Percentiles rank a stretch among this genome's conserved stretches.
Conservation (phyloP, 2,113 vertebrate species). For the Tychaedon coryphoeus region DNA sequence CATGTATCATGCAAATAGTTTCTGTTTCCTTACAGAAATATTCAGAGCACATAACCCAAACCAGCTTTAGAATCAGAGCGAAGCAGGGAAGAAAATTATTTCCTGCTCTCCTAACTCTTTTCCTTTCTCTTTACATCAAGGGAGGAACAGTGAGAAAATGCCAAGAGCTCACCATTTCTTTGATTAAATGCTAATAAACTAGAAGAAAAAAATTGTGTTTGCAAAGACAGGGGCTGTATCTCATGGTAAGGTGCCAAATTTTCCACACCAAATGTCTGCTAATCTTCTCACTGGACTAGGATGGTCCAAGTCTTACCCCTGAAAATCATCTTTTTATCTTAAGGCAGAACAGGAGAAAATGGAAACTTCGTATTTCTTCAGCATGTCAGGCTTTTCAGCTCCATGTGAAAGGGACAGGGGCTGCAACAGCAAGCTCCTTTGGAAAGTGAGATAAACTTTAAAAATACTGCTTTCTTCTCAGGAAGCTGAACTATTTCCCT, state of each 20-base stretch:
- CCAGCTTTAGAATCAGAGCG: constrained; percentile 36
- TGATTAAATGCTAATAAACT: background rate
- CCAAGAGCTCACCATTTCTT: background rate
- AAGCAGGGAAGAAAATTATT: constrained; percentile 45
- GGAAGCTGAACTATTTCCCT: constrained; percentile 28
- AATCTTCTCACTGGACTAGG: background rate
- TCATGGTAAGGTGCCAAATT: background rate
- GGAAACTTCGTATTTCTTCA: background rate
- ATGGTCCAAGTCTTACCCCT: background rate
- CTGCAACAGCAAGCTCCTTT: constrained; percentile 18
- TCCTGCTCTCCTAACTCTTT: constrained; percentile 26
- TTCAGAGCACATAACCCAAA: constrained; percentile 59
- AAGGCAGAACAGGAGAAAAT: background rate
- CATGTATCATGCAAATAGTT: constrained; percentile 45
- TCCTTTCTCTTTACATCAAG: background rate
- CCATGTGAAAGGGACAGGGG: background rate
- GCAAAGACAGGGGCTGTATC: background rate
- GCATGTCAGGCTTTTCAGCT: constrained; percentile 27
- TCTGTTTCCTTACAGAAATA: constrained; percentile 61
- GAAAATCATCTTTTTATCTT: background rate
- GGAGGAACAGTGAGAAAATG: background rate
- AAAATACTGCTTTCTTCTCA: constrained; percentile 25
- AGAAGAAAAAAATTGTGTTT: background rate
- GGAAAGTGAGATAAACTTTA: constrained; percentile 29
- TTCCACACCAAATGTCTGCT: background rate